Evolutionary conservation across 2,797 vertebrate species (phyloP).

Genomic region (Chromis chromis): DNA sequence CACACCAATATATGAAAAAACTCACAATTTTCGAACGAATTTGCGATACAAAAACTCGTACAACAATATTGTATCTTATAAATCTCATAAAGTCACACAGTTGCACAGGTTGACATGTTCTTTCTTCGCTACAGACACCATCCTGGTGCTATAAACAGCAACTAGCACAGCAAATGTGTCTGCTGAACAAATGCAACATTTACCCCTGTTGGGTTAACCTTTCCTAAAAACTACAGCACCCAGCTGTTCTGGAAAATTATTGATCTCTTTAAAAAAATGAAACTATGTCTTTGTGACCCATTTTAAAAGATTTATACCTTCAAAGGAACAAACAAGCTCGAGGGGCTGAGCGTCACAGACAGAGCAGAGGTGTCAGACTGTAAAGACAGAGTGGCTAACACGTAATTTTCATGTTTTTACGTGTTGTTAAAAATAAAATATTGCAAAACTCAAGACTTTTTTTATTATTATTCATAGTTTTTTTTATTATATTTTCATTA

Average conservation of each 20-base stretch:
- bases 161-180: conserved; percentile 7
- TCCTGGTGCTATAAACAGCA: conserved; percentile 5
- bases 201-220: conserved; percentile 37
- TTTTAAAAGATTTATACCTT: conserved; percentile 26
- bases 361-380: neutral
- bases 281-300: conserved; percentile 27
- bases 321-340: conserved; percentile 1
- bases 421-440: conserved; percentile 1
- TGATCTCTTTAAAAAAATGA: conserved; percentile 39
- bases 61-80: too few species aligned
- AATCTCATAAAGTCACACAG: neutral
- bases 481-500: too few species aligned
- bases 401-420: conserved; percentile 17
- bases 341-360: conserved; percentile 1
- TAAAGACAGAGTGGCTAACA: neutral
- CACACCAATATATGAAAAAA: too few species aligned
- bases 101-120: conserved; percentile 1
- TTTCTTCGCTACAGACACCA: neutral
- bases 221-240: conserved; percentile 39
- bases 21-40: too few species aligned
- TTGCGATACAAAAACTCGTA: too few species aligned
- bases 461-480: too few species aligned
- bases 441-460: neutral
- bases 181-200: conserved; percentile 19
- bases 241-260: conserved; percentile 50